Evolutionary conservation across 2,888 invertebrate genomes (phyloP).

Genomic region (Sarcophaga caerulescens): DNA sequence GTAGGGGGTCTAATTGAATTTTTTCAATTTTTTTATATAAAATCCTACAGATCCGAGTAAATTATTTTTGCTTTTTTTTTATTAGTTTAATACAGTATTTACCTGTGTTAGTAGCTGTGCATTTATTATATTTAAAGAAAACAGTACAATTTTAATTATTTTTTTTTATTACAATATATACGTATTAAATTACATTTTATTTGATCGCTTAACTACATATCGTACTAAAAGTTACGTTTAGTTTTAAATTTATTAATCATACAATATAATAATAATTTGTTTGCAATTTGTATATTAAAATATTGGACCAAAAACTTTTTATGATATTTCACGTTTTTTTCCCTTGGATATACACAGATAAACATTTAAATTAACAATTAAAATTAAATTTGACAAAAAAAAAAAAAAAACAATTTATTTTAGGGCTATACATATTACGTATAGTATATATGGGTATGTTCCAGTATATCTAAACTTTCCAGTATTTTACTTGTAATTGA

Average conservation of each 20-base stretch:
- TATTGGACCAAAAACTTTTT: constrained; percentile 55
- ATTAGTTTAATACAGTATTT: neutral
- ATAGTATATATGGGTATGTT: too few species aligned
- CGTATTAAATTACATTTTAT: constrained; percentile 27
- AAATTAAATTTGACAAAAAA: too few species aligned
- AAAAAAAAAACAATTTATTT: too few species aligned
- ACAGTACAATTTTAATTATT: neutral
- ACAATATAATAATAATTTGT: neutral
- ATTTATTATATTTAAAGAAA: neutral
- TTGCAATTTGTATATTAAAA: constrained; percentile 38
- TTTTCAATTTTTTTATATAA: too few species aligned
- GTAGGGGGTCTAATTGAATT: too few species aligned
- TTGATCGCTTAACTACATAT: constrained; percentile 26
- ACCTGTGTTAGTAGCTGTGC: neutral
- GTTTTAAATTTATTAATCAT: neutral
- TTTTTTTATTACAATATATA: constrained; percentile 61
- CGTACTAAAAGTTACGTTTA: constrained; percentile 32
- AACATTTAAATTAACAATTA: too few species aligned
- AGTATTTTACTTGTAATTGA: too few species aligned
- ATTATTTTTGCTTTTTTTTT: too few species aligned
- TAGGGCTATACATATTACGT: too few species aligned
- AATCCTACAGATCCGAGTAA: too few species aligned
- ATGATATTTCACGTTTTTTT: constrained; percentile 18
- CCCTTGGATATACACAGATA: neutral
- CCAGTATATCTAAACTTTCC: too few species aligned